Evolutionary conservation across 2,888 invertebrate species (phyloP).

Genomic region (Drosophila phalerata): DNA sequence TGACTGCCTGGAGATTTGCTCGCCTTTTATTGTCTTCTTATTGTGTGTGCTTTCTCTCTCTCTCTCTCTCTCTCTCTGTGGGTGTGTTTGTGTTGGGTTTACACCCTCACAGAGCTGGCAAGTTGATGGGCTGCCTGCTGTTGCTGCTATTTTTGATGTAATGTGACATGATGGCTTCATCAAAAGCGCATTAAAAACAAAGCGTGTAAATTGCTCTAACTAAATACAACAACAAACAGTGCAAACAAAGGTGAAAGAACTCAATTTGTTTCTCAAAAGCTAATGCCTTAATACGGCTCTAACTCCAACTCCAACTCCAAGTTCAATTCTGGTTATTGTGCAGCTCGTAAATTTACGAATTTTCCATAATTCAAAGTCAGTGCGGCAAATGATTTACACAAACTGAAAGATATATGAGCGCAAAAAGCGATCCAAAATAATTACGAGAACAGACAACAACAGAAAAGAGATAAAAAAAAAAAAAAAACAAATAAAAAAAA

Average conservation of each 20-base stretch:
- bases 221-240: conserved; percentile 49
- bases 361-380: conserved; percentile 63
- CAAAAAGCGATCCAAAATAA: conserved; percentile 35
- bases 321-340: conserved; percentile 5
- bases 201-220: conserved; percentile 61
- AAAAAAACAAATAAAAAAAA: not conserved
- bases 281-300: not conserved
- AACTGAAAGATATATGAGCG: conserved; percentile 44
- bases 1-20: conserved; percentile 69
- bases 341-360: conserved; percentile 52
- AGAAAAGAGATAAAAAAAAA: conserved; percentile 14
- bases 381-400: conserved; percentile 56
- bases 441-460: conserved; percentile 36
- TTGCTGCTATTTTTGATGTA: conserved; percentile 73
- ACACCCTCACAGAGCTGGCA: conserved; percentile 57
- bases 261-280: conserved; percentile 28
- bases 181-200: conserved; percentile 82
- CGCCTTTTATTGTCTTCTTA: conserved; percentile 59
- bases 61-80: not conserved
- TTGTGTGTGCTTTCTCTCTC: conserved; percentile 26
- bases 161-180: conserved; percentile 83
- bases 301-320: conserved; percentile 1
- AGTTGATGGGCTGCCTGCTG: conserved; percentile 35
- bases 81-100: conserved; percentile 18
- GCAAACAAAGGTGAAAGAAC: conserved; percentile 10